Conservation (phyloP, 1,140 invertebrate species). For the Bombus soroeensis region DNA sequence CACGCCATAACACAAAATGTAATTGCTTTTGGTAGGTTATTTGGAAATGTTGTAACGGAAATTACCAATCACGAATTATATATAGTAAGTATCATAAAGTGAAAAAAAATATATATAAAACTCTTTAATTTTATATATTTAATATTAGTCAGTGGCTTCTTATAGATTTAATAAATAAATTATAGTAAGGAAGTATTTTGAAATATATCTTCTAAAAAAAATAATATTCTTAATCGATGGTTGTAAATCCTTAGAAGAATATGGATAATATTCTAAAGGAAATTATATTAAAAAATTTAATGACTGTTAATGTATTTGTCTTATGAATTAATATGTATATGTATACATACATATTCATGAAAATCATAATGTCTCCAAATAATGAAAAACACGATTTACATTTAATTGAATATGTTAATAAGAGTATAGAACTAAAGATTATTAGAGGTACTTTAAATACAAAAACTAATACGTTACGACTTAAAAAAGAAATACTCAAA, state of each 20-base stretch:
- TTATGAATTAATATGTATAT: not conserved
- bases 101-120: not conserved
- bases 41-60: conserved; percentile 12
- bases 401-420: conserved; percentile 41
- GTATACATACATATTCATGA: not conserved
- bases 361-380: not conserved
- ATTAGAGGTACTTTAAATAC: conserved; percentile 34
- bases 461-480: conserved; percentile 34
- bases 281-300: not conserved
- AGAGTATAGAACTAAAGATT: conserved; percentile 57
- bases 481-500: conserved; percentile 43
- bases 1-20: conserved; percentile 8
- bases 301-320: too few species aligned
- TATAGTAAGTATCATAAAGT: not conserved
- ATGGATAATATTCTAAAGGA: too few species aligned
- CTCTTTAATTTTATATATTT: not conserved
- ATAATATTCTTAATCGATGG: not conserved
- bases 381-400: not conserved
- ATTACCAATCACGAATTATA: not conserved
- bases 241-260: not conserved
- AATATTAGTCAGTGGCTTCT: not conserved
- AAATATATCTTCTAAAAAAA: not conserved
- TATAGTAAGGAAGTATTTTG: not conserved
- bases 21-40: conserved; percentile 12
- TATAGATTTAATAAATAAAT: not conserved